A percentile compares a stretch with the other conserved stretches of the same genome.
Evolutionary conservation across 2,113 vertebrate genomes (phyloP).

Genomic region (Theropithecus gelada): DNA sequence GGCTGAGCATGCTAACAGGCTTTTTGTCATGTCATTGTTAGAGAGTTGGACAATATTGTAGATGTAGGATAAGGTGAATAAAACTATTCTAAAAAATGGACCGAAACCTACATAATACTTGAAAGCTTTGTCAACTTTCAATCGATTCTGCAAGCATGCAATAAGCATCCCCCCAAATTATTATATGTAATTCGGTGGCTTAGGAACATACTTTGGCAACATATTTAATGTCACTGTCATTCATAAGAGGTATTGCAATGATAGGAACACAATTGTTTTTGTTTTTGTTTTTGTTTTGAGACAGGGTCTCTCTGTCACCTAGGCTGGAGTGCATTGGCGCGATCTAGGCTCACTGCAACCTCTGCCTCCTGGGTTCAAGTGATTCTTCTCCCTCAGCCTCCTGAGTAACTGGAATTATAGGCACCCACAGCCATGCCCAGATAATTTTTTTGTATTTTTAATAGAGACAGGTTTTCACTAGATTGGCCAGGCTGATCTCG

Average conservation of each 20-base stretch:
- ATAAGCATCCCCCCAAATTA: no score
- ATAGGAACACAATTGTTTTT: not conserved
- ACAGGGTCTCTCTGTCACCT: no score
- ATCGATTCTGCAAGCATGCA: not conserved
- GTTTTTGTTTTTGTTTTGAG: no score
- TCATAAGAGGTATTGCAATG: not conserved
- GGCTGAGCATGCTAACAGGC: not conserved
- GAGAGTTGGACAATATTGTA: not conserved
- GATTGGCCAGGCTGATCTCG: not conserved
- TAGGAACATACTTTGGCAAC: not conserved
- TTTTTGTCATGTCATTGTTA: not conserved
- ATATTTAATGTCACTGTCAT: not conserved
- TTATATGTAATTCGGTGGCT: not conserved
- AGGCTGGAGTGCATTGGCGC: no score
- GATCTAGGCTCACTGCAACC: no score
- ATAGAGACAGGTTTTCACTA: not conserved
- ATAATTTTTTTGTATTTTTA: no score
- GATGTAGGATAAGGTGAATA: not conserved
- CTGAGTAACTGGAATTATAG: no score
- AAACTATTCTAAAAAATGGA: not conserved
- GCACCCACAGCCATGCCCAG: no score
- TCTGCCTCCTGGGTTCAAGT: no score
- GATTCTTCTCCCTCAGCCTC: no score
- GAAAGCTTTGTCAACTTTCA: not conserved
- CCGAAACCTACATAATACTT: not conserved